A percentile compares a stretch with the other conserved stretches of the same genome.
Conservation (phyloP, 2,113 vertebrate species). For the Misgurnus anguillicaudatus region DNA sequence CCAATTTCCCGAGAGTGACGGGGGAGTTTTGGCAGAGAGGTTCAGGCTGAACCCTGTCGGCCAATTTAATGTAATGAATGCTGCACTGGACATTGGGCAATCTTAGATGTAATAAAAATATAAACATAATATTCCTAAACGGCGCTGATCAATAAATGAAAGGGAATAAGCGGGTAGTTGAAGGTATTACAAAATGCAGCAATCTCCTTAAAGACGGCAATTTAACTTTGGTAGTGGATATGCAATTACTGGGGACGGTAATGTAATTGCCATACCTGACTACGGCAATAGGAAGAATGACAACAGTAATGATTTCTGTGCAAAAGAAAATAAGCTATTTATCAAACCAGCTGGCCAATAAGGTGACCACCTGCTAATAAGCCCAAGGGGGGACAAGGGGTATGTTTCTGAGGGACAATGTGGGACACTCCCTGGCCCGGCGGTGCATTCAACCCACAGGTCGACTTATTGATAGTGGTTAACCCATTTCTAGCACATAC, state of each 20-base stretch:
- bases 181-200: constrained; percentile 35
- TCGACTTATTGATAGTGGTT: too few relatives aligned
- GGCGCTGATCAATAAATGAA: constrained; percentile 21
- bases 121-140: constrained; percentile 10
- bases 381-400: too few relatives aligned
- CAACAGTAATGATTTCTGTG: constrained; percentile 23
- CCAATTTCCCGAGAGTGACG: neutral
- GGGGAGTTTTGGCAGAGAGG: constrained; percentile 4
- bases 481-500: too few relatives aligned
- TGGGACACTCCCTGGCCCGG: too few relatives aligned
- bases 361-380: too few relatives aligned
- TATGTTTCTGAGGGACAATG: too few relatives aligned
- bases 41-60: neutral
- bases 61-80: constrained; percentile 24
- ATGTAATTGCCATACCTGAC: constrained; percentile 6
- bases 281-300: constrained; percentile 12
- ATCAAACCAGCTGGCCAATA: neutral
- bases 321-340: constrained; percentile 21
- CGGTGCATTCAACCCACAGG: too few relatives aligned
- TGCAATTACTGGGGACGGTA: constrained; percentile 36
- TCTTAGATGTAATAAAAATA: constrained; percentile 13
- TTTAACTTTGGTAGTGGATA: constrained; percentile 27
- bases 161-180: constrained; percentile 14
- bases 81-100: constrained; percentile 1
- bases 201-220: constrained; percentile 40